Conservation (phyloP, 2,797 vertebrate genomes). For the Eulemur mongoz region DNA sequence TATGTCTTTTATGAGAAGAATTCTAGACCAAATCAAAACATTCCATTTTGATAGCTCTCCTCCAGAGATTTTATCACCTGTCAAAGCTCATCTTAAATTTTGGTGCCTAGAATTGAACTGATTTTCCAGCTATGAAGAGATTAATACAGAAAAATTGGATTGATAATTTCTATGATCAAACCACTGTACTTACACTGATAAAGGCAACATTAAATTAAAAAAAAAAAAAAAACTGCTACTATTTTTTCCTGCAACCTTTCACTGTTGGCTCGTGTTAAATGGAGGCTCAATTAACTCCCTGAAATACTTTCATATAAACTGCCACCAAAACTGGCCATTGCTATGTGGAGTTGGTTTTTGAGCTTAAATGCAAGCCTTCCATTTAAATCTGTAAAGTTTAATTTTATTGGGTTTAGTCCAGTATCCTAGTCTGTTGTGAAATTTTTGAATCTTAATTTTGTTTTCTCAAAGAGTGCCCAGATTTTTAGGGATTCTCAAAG, state of each 20-base stretch:
- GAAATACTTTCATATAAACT: not conserved
- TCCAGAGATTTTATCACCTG: not conserved
- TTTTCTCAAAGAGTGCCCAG: slow-evolving; percentile 4
- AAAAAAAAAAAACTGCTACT: no score
- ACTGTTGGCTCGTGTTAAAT: not conserved
- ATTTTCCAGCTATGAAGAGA: slow-evolving; percentile 22
- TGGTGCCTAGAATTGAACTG: slow-evolving; percentile 3
- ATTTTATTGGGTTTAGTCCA: slow-evolving; percentile 48
- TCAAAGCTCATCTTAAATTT: slow-evolving; percentile 32
- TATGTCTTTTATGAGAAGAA: not conserved
- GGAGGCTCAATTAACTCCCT: not conserved
- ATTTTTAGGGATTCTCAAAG: slow-evolving; percentile 44
- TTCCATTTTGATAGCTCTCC: not conserved
- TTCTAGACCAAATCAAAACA: not conserved
- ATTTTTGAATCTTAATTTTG: slow-evolving; percentile 61
- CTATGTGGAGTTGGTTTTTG: not conserved
- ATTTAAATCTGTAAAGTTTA: slow-evolving; percentile 50
- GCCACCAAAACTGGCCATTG: not conserved
- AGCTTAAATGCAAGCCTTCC: not conserved
- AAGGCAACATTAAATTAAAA: not conserved
- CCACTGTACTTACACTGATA: not conserved
- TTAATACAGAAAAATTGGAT: slow-evolving; percentile 3
- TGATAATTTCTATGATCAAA: slow-evolving; percentile 16
- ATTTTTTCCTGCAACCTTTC: not conserved
- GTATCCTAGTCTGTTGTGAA: slow-evolving; percentile 39